Evolutionary conservation across 1,140 invertebrate species (phyloP).

Genomic region (Procambarus clarkii): DNA sequence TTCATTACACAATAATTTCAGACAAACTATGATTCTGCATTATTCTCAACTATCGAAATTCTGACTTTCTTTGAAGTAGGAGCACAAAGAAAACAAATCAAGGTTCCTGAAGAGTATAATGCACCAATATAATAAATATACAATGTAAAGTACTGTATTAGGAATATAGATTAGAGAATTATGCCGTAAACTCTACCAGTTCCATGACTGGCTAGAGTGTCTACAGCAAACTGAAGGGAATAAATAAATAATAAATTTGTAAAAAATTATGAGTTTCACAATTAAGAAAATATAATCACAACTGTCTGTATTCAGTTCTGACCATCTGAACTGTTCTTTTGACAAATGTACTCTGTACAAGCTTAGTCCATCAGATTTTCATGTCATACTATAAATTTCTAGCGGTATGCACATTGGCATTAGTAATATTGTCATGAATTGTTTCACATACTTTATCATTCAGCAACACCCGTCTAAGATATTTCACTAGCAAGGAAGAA

Average conservation of each 20-base stretch:
- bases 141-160: constrained; percentile 18
- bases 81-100: constrained; percentile 1
- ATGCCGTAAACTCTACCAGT: constrained; percentile 1
- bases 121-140: constrained; percentile 40
- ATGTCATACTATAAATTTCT: neutral
- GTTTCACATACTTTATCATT: neutral
- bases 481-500: neutral
- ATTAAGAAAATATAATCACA: neutral
- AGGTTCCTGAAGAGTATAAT: constrained; percentile 36
- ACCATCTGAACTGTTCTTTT: neutral
- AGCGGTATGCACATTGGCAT: neutral
- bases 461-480: neutral
- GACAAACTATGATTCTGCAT: no score
- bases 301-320: neutral
- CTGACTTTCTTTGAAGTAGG: no score
- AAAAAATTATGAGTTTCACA: constrained; percentile 2
- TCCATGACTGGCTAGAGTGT: neutral
- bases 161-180: constrained; percentile 10
- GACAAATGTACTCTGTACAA: neutral
- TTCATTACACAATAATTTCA: no score
- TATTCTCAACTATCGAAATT: no score
- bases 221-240: constrained; percentile 10
- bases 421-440: neutral
- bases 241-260: constrained; percentile 11
- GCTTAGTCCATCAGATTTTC: neutral